phyloP scores from a whole-genome alignment of 1,140 invertebrate species.

The Sinella curviseta region DNA sequence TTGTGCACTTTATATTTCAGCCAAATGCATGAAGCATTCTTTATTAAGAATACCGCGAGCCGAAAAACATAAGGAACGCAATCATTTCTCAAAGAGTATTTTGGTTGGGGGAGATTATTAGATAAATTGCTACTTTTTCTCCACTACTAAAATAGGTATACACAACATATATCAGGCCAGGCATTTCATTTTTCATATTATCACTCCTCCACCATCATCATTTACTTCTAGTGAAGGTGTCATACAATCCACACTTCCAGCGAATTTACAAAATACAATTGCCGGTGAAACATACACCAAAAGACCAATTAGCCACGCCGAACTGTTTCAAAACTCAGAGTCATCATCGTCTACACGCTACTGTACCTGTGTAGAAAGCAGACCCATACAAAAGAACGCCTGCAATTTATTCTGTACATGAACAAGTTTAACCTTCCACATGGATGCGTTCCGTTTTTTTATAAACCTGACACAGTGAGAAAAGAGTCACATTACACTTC shows the following conservation, averaged over 20 bases:
- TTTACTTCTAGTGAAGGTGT: background rate
- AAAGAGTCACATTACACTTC: background rate
- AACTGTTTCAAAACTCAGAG: background rate
- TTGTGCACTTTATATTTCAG: too few species aligned
- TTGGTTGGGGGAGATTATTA: too few species aligned
- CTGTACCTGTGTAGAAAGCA: too few species aligned
- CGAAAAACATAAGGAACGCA: too few species aligned
- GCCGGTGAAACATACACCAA: background rate
- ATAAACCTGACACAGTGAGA: background rate
- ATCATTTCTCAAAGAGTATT: too few species aligned
- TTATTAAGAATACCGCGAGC: too few species aligned
- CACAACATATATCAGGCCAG: too few species aligned
- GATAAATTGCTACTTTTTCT: too few species aligned
- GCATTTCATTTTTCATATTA: too few species aligned
- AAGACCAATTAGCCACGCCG: slow-evolving; percentile 12
- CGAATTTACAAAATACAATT: too few species aligned
- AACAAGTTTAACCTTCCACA: slow-evolving; percentile 11
- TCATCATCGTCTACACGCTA: background rate
- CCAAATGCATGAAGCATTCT: too few species aligned
- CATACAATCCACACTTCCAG: background rate
- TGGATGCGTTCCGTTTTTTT: background rate
- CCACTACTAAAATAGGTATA: too few species aligned
- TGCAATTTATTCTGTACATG: background rate
- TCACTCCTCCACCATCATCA: background rate
- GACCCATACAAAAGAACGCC: background rate